Percentiles rank a stretch among this genome's conserved stretches.
These are phyloP conservation scores for Andrena flavipes DNA, from an alignment of 2,888 invertebrate genomes.

Conservation along the genomic window DNA sequence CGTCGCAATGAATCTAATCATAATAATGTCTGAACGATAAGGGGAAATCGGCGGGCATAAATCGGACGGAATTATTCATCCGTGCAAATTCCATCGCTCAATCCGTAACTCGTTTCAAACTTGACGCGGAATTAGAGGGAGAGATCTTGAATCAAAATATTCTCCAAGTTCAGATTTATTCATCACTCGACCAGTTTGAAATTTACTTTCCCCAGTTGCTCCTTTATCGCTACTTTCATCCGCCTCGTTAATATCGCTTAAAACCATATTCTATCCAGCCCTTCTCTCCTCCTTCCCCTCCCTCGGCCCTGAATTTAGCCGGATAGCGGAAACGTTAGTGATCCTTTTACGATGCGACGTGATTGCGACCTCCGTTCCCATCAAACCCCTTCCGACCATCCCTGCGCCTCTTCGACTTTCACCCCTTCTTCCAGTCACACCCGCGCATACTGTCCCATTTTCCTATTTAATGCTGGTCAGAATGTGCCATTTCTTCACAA, in stretches of 20 bases:
- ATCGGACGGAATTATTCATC: slow-evolving; percentile 10
- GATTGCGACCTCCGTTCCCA: slow-evolving; percentile 64
- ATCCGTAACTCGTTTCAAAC: neutral
- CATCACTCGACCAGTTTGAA: slow-evolving; percentile 29
- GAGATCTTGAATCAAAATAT: slow-evolving; percentile 28
- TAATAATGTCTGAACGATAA: slow-evolving; percentile 2
- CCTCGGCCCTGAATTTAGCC: slow-evolving; percentile 41
- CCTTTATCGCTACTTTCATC: slow-evolving; percentile 34
- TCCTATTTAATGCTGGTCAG: neutral
- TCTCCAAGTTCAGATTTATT: slow-evolving; percentile 43
- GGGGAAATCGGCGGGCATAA: slow-evolving; percentile 1
- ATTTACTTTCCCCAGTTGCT: slow-evolving; percentile 36
- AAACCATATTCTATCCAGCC: slow-evolving; percentile 44
- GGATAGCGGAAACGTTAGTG: slow-evolving; percentile 56
- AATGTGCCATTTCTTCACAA: neutral
- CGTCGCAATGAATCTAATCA: neutral
- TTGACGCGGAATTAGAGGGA: slow-evolving; percentile 8
- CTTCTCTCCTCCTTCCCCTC: neutral
- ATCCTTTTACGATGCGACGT: slow-evolving; percentile 68
- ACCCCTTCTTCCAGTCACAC: neutral
- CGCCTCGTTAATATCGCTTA: slow-evolving; percentile 51
- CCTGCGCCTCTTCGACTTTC: neutral
- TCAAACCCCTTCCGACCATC: slow-evolving; percentile 15
- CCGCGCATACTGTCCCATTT: neutral
- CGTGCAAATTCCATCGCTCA: slow-evolving; percentile 18